Conservation (phyloP, 2,888 invertebrate species). For the Rhagonycha fulva region DNA sequence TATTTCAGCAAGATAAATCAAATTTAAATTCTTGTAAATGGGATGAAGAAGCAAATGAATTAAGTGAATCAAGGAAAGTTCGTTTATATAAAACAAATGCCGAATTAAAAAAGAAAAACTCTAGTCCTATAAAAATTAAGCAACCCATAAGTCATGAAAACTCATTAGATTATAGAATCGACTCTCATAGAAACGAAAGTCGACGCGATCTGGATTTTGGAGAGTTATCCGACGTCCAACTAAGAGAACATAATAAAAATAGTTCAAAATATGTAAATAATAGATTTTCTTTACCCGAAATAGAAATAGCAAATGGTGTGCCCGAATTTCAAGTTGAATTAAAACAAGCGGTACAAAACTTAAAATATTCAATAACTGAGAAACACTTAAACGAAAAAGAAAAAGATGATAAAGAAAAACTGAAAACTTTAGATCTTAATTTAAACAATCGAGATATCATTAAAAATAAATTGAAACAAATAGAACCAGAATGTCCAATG, state of each 20-base stretch:
- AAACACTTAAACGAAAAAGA: slow-evolving; percentile 48
- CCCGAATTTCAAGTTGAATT: slow-evolving; percentile 62
- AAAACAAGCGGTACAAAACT: slow-evolving; percentile 51
- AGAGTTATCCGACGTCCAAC: slow-evolving; percentile 9
- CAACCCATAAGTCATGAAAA: slow-evolving; percentile 13
- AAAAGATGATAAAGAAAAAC: slow-evolving; percentile 57
- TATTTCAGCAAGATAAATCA: slow-evolving; percentile 31
- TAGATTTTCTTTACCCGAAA: slow-evolving; percentile 49
- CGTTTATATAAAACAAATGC: slow-evolving; percentile 77
- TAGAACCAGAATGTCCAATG: slow-evolving; percentile 54
- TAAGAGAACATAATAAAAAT: slow-evolving; percentile 17
- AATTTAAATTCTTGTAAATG: slow-evolving; percentile 49
- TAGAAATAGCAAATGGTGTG: slow-evolving; percentile 55
- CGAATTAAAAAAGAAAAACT: slow-evolving; percentile 64
- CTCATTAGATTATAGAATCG: slow-evolving; percentile 7
- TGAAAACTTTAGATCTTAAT: slow-evolving; percentile 55
- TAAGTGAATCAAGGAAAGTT: slow-evolving; percentile 53
- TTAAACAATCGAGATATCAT: slow-evolving; percentile 56
- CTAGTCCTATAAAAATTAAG: slow-evolving; percentile 45
- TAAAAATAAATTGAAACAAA: slow-evolving; percentile 58
- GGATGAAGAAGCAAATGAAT: slow-evolving; percentile 40
- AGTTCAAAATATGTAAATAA: slow-evolving; percentile 27
- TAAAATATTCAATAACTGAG: slow-evolving; percentile 40
- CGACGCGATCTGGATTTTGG: slow-evolving; percentile 11
- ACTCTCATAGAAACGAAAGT: slow-evolving; percentile 17